Conservation (phyloP, 1,140 invertebrate species). For the Geopemphigus sp. region DNA sequence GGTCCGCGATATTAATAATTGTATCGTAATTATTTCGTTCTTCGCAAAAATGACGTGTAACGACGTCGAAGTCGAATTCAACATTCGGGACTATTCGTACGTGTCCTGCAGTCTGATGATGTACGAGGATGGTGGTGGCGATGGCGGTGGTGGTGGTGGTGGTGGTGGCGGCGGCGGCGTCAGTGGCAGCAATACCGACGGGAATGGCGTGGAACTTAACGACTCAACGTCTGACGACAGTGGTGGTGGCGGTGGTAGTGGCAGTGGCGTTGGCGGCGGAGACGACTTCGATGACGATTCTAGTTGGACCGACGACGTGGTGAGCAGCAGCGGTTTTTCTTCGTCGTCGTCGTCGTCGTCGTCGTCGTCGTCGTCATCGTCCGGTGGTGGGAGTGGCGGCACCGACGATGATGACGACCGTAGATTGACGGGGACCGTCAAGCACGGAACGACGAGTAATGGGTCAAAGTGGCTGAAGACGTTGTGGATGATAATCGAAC, state of each 20-base stretch:
- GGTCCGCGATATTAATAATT: too few relatives aligned
- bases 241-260: neutral
- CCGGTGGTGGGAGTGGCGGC: neutral
- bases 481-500: slow-evolving; percentile 18
- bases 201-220: too few relatives aligned
- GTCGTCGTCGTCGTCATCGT: neutral
- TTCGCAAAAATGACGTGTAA: neutral
- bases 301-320: neutral
- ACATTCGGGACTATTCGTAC: neutral
- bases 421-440: too few relatives aligned
- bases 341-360: neutral
- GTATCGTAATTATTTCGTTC: too few relatives aligned
- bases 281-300: neutral
- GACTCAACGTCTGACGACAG: neutral
- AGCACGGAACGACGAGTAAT: neutral
- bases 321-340: neutral
- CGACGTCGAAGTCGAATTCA: neutral
- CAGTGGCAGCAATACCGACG: neutral
- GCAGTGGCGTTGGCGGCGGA: neutral
- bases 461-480: slow-evolving; percentile 27
- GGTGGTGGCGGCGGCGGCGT: neutral
- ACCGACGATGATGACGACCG: neutral
- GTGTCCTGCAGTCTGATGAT: neutral
- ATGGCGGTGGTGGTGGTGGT: neutral
- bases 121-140: neutral